Evolutionary conservation across 2,113 vertebrate genomes (phyloP).

Genomic region (Notarius quadriscutis): DNA sequence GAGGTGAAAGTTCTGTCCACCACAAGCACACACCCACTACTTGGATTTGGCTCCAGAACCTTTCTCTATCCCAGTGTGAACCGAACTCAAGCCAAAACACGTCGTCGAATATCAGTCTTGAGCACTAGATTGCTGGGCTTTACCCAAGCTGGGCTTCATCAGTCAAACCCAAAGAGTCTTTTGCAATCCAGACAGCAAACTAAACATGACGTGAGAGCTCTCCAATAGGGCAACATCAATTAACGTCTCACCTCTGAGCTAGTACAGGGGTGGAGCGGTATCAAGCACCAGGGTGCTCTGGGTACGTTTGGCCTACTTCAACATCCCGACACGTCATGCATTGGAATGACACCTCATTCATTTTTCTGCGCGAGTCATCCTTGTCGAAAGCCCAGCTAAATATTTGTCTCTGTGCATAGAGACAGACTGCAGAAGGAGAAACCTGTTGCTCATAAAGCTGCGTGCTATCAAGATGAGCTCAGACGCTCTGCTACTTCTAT

Average conservation of each 20-base stretch:
- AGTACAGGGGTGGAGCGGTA: conserved; percentile 4
- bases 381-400: conserved; percentile 8
- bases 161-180: conserved; percentile 63
- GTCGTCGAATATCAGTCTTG: conserved; percentile 35
- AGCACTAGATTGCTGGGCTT: conserved; percentile 54
- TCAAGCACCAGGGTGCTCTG: conserved; percentile 40
- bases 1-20: conserved; percentile 30
- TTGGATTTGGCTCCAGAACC: conserved; percentile 7
- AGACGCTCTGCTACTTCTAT: conserved; percentile 27
- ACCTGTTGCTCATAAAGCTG: conserved; percentile 65
- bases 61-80: conserved; percentile 14
- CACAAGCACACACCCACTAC: conserved; percentile 11
- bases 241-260: conserved; percentile 45
- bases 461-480: conserved; percentile 27
- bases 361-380: conserved; percentile 28
- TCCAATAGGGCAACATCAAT: conserved; percentile 57
- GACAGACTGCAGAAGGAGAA: conserved; percentile 38
- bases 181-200: conserved; percentile 62
- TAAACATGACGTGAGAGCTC: conserved; percentile 60
- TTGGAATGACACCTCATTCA: conserved; percentile 47
- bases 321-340: not conserved
- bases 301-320: conserved; percentile 41
- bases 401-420: conserved; percentile 4
- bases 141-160: conserved; percentile 62
- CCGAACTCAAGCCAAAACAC: conserved; percentile 26